Evolutionary conservation across 1,140 invertebrate genomes (phyloP).

Genomic region (Ericerus pela): DNA sequence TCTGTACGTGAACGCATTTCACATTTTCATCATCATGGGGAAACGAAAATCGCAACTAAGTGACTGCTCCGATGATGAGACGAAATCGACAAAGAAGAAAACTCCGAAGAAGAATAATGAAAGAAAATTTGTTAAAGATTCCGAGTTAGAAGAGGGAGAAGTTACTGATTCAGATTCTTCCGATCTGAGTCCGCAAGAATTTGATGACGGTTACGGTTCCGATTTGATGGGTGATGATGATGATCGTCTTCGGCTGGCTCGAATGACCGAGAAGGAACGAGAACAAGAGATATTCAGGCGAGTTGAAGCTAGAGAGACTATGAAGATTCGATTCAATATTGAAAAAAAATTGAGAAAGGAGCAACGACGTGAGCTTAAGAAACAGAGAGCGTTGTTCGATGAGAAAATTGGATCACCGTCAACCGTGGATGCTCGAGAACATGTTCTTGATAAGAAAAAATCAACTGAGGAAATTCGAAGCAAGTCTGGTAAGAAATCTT

Average conservation of each 20-base stretch:
- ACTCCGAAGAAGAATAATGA: not conserved
- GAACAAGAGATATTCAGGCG: slow-evolving; percentile 95
- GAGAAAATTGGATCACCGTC: slow-evolving; percentile 30
- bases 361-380: slow-evolving; percentile 62
- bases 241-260: slow-evolving; percentile 71
- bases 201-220: slow-evolving; percentile 81
- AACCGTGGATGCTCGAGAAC: slow-evolving; percentile 50
- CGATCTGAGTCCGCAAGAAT: slow-evolving; percentile 46
- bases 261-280: slow-evolving; percentile 91
- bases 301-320: slow-evolving; percentile 80
- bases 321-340: slow-evolving; percentile 93
- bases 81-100: not conserved
- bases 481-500: slow-evolving; percentile 70
- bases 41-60: too few species aligned
- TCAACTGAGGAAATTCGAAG: slow-evolving; percentile 74
- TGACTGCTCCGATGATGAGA: too few species aligned
- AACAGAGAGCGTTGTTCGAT: slow-evolving; percentile 38
- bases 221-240: slow-evolving; percentile 95
- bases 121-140: not conserved
- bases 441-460: slow-evolving; percentile 78
- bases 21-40: too few species aligned
- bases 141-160: slow-evolving; percentile 1
- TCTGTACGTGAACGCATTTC: too few species aligned
- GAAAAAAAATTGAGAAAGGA: slow-evolving; percentile 82
- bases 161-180: slow-evolving; percentile 27